These are phyloP conservation scores for Schlechtendalia chinensis DNA, from an alignment of 1,140 invertebrate genomes.

Conservation along the genomic window DNA sequence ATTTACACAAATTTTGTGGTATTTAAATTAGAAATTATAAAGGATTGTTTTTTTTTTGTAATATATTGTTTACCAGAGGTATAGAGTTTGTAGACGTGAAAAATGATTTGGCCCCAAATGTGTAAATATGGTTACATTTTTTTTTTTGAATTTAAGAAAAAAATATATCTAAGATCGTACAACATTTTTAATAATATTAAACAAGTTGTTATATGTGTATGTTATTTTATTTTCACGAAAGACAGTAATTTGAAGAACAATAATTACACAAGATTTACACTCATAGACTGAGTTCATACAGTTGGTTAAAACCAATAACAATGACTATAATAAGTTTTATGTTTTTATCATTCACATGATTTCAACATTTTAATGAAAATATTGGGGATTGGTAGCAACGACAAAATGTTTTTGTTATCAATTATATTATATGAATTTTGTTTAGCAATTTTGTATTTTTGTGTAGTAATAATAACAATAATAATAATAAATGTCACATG, in stretches of 20 bases:
- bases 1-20: conserved; percentile 34
- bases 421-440: not conserved
- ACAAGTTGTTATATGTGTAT: not conserved
- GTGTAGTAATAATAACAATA: not conserved
- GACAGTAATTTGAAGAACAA: conserved; percentile 40
- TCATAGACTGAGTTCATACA: not conserved
- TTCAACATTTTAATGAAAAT: conserved; percentile 7
- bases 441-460: not conserved
- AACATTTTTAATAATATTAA: not conserved
- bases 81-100: conserved; percentile 8
- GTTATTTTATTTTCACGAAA: conserved; percentile 21
- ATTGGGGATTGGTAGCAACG: not conserved
- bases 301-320: conserved; percentile 13
- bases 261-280: conserved; percentile 17
- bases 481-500: conserved; percentile 7
- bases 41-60: conserved; percentile 19
- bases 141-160: not conserved
- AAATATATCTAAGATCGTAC: not conserved
- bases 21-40: conserved; percentile 20
- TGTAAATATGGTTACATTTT: conserved; percentile 12
- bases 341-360: not conserved
- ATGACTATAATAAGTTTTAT: conserved; percentile 33
- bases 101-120: conserved; percentile 44
- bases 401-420: not conserved
- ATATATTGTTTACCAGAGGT: not conserved